Evolutionary conservation across 2,113 vertebrate genomes (phyloP), one percentile per base, ranked within the genome.

Genomic region (Sphaerodactylus townsendi): DNA sequence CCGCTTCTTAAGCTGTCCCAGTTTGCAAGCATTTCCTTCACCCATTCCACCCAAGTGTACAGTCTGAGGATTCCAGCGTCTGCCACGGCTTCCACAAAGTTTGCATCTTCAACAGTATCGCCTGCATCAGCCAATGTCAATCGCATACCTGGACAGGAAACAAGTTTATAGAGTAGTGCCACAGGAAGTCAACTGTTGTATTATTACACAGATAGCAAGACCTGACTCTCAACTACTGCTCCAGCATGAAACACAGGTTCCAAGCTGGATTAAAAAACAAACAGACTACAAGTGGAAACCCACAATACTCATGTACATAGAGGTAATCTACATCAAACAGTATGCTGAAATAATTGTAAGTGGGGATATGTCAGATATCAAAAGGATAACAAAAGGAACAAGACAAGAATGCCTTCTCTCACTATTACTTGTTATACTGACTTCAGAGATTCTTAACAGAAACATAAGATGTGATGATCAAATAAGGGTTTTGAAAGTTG

Each of bases 21-120:
- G 93, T 98, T 99, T 88, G 97, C 97, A 44, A 98, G 96, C 97
- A 99, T 99, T 95, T 99, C 99, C 93, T 99, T 99, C 74, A 99
- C 98, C 98, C 99, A 99, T 79, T 99, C 99, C 78, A 99, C 96
- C 99, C 99, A 99, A 0, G 98, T 98, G 93, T 98, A 99, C 11
- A 99, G 97, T 66, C 98, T 98, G 73, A 99, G 97, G 91, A 99
- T 98, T 41, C 98, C 98, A 1, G 98, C 98, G 56, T 99, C 98
- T 7, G 98, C 98, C 98, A 99, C 98, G 78, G 98, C 92, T 95
- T 99, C 98, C 77, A 99, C 98, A 56, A 99, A 99, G 94, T 99
- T 99, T 69, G 99, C 99, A 74, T 99, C 99, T 92, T 99, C 99
- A 62, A 99, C 97, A 0, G 99, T 99, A 93, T 99, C 99, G 0